Evolutionary conservation across 1,140 invertebrate species (phyloP).

Genomic region (Latrodectus geometricus): DNA sequence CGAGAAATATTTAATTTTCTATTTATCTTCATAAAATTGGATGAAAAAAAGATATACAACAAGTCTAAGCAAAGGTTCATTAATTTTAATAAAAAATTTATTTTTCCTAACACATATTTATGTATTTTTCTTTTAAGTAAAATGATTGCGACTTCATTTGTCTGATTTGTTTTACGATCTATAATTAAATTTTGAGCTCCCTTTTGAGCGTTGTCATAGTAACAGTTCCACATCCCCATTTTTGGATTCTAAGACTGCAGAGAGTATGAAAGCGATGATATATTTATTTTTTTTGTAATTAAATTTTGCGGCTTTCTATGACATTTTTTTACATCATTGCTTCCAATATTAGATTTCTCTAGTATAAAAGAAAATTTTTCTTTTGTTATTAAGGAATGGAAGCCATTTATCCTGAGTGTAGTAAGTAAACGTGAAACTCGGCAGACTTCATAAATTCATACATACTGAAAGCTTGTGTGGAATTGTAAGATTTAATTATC

Average conservation of each 20-base stretch:
- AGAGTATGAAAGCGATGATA: background rate
- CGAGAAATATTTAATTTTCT: background rate
- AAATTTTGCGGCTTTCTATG: background rate
- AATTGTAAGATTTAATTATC: too few species aligned
- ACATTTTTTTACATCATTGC: background rate
- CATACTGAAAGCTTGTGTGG: too few species aligned
- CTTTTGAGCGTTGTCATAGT: background rate
- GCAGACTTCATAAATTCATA: too few species aligned
- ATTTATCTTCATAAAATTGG: background rate
- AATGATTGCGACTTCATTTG: conserved; percentile 18
- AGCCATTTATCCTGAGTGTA: too few species aligned
- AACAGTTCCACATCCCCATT: background rate
- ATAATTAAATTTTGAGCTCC: conserved; percentile 26
- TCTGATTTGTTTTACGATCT: conserved; percentile 8
- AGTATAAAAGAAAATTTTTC: background rate
- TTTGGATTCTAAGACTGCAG: background rate
- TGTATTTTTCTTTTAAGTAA: background rate
- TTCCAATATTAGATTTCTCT: background rate
- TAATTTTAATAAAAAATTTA: background rate
- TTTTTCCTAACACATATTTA: background rate
- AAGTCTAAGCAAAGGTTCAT: background rate
- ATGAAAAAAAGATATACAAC: background rate
- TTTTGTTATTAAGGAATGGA: background rate
- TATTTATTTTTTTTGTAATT: conserved; percentile 45
- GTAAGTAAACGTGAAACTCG: too few species aligned